Conservation (phyloP, 1,140 invertebrate genomes). For the Hycleus phaleratus region DNA sequence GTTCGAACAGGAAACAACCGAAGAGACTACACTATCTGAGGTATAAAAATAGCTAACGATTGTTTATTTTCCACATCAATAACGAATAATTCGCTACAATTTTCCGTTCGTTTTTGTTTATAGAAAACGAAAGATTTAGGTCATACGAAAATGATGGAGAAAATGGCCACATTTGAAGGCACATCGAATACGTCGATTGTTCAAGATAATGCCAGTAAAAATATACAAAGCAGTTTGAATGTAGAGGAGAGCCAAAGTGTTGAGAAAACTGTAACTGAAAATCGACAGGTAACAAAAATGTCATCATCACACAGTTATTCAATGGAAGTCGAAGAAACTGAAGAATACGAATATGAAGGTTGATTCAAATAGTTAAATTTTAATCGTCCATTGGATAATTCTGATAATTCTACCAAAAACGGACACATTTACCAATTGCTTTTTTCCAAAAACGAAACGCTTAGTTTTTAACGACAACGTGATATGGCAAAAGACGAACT, state of each 20-base stretch:
- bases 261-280: conserved; percentile 28
- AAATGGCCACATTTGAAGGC: conserved; percentile 33
- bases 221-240: conserved; percentile 27
- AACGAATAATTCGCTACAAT: too few relatives aligned
- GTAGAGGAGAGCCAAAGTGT: conserved; percentile 27
- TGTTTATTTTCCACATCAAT: background rate
- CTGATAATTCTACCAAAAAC: too few relatives aligned
- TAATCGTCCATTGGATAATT: too few relatives aligned
- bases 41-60: conserved; percentile 16
- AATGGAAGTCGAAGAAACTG: conserved; percentile 31
- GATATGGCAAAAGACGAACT: conserved; percentile 20
- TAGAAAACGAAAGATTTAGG: conserved; percentile 35
- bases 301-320: conserved; percentile 36
- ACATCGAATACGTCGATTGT: conserved; percentile 31
- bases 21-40: conserved; percentile 35
- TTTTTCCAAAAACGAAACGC: too few relatives aligned
- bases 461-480: conserved; percentile 16
- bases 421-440: too few relatives aligned
- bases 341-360: conserved; percentile 37
- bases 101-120: conserved; percentile 3
- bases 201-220: conserved; percentile 28
- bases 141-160: conserved; percentile 33
- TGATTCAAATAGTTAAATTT: background rate
- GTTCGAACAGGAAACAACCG: conserved; percentile 29
- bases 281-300: conserved; percentile 31